Percentiles rank a stretch among this genome's conserved stretches.
These are phyloP conservation scores for Melanocharis versteri DNA, from an alignment of 2,113 vertebrate species.

Conservation along the genomic window DNA sequence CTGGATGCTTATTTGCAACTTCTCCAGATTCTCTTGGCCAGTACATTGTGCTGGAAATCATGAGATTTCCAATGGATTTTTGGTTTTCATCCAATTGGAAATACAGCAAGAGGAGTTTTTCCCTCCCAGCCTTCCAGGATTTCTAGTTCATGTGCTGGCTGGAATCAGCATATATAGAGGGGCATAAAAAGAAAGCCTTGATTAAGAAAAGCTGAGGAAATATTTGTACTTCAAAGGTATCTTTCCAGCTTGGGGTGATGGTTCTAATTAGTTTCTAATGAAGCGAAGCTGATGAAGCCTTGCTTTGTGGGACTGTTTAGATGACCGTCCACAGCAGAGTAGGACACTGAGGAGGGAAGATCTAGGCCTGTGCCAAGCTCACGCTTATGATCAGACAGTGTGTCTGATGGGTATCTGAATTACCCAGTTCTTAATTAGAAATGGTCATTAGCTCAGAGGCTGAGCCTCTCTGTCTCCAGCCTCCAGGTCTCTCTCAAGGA, in stretches of 20 bases:
- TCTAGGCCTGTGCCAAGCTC: not conserved
- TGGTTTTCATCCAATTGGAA: slow-evolving; percentile 29
- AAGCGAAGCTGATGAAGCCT: not conserved
- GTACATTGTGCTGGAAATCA: not conserved
- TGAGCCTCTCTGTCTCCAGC: not conserved
- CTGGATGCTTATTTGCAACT: slow-evolving; percentile 25
- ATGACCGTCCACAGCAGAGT: not conserved
- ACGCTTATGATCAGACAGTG: not conserved
- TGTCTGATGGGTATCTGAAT: not conserved
- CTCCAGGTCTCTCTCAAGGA: not conserved
- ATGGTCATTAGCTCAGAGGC: not conserved
- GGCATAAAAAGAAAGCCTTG: slow-evolving; percentile 2
- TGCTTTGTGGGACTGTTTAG: not conserved
- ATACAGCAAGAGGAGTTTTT: slow-evolving; percentile 16
- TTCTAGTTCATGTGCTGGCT: not conserved
- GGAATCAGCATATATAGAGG: not conserved
- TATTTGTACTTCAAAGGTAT: slow-evolving; percentile 42
- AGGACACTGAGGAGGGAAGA: not conserved
- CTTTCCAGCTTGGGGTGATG: not conserved
- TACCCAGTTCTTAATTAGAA: not conserved
- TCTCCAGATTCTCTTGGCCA: not conserved
- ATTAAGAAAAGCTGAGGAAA: slow-evolving; percentile 43
- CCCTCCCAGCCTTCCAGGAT: slow-evolving; percentile 33
- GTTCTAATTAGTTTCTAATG: slow-evolving; percentile 37
- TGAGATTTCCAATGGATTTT: slow-evolving; percentile 8